Evolutionary conservation across 2,113 vertebrate genomes (phyloP), one percentile per base, ranked within the genome.

Genomic region (Hippocampus mohnikei): DNA sequence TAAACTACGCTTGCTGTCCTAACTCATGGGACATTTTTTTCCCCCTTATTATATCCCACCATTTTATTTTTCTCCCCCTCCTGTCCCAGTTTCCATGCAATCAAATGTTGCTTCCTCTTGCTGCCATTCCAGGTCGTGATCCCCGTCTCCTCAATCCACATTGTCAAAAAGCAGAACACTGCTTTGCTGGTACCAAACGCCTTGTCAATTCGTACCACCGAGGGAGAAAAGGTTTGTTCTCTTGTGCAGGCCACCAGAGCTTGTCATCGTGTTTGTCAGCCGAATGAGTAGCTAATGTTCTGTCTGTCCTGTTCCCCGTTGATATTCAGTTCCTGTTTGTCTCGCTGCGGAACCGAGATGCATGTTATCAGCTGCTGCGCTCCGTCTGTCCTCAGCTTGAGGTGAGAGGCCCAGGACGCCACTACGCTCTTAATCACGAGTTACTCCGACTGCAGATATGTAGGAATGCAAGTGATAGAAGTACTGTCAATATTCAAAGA

Each of bases 141-240:
- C 72, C 93, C 94, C 0, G 67, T 95, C 2, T 52, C 83, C 21
- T 87, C 73, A 50, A 89, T 96, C 72, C 82, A 71, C 0, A 67
- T 86, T 20, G 71, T 96, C 71, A 96, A 96, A 84, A 96, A 96
- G 72, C 93, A 95, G 84, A 96, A 96, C 82, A 96, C 84, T 0
- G 94, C 89, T 0, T 80, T 96, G 21, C 85, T 96, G 64, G 94
- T 96, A 21, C 95, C 95, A 42, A 96, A 96, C 0, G 94, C 93
- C 2, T 80, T 96, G 81, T 94, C 93, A 2, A 67, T 95, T 70
- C 93, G 92, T 50, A 95, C 94, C 0, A 69, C 52, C 0, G 72
- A 88, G 0, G 93, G 94, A n/a, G 92, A 95, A 10, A 96, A 96
- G 94, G 95, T 94, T 37, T 74, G 90, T 62, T 58, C 15, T 63